Conservation (phyloP, 2,113 vertebrate species). For the Podiceps cristatus region DNA sequence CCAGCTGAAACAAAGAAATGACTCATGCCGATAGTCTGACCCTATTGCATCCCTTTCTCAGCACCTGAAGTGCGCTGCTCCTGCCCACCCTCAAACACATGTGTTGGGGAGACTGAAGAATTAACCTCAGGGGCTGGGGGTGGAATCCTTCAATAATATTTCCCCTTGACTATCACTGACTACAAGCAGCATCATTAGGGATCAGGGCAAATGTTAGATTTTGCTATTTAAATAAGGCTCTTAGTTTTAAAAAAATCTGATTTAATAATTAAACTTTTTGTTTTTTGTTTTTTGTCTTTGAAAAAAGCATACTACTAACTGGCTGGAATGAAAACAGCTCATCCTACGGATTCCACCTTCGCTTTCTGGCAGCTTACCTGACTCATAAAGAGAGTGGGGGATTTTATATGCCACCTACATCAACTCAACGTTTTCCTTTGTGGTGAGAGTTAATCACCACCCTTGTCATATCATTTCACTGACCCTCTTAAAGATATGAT, state of each 20-base stretch:
- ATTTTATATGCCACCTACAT: conserved; percentile 54
- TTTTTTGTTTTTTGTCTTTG: neutral
- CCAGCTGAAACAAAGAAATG: neutral
- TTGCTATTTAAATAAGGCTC: neutral
- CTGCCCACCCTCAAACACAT: neutral
- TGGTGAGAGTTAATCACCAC: conserved; percentile 62
- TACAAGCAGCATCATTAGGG: neutral
- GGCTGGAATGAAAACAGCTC: conserved; percentile 42
- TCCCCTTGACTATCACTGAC: neutral
- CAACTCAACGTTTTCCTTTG: conserved; percentile 63
- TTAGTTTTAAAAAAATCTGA: neutral
- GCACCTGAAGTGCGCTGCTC: neutral
- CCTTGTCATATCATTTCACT: conserved; percentile 55
- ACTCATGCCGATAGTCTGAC: neutral
- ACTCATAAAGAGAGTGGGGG: conserved; percentile 61
- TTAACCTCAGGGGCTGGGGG: neutral
- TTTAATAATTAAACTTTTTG: neutral
- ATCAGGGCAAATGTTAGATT: conserved; percentile 4
- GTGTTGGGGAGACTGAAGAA: no score
- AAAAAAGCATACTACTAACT: neutral
- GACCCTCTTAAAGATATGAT: neutral
- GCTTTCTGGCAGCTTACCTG: conserved; percentile 57
- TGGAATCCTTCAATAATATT: conserved; percentile 1
- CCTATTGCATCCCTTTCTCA: neutral
- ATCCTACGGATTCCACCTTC: conserved; percentile 38